phyloP scores from a whole-genome alignment of 2,888 invertebrate genomes.

The Drosophila subsilvestris region DNA sequence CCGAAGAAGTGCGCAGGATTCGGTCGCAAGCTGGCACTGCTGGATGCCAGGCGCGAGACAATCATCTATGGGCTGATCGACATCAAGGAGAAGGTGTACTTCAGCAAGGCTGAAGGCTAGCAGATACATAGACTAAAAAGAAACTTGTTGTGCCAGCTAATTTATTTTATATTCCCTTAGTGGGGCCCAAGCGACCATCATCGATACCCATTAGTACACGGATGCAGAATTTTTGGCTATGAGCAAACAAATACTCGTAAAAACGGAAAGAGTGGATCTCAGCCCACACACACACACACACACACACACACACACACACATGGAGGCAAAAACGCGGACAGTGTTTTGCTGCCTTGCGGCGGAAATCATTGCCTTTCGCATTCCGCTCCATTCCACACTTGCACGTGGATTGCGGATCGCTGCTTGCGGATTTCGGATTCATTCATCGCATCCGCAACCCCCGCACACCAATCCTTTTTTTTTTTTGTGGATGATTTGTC shows the following conservation, averaged over 20 bases:
- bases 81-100: conserved; percentile 87
- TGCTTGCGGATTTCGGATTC: background rate
- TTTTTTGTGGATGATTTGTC: too few species aligned
- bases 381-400: conserved; percentile 14
- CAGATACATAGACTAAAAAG: too few species aligned
- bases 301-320: too few species aligned
- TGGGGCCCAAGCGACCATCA: background rate
- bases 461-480: background rate
- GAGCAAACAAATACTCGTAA: background rate
- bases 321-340: background rate
- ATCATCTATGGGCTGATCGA: conserved; percentile 88
- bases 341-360: background rate
- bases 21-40: too few species aligned
- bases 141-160: too few species aligned
- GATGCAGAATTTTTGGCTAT: background rate
- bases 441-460: background rate
- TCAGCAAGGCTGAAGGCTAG: too few species aligned
- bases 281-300: too few species aligned
- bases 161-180: too few species aligned
- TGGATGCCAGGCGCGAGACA: conserved; percentile 94
- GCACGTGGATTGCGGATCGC: background rate
- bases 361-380: conserved; percentile 19
- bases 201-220: background rate
- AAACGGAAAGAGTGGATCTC: background rate
- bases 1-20: too few species aligned